Percentiles rank a stretch among this genome's conserved stretches.
These are phyloP conservation scores for Etia nguti DNA, from an alignment of 2,113 vertebrate species.

Conservation along the genomic window DNA sequence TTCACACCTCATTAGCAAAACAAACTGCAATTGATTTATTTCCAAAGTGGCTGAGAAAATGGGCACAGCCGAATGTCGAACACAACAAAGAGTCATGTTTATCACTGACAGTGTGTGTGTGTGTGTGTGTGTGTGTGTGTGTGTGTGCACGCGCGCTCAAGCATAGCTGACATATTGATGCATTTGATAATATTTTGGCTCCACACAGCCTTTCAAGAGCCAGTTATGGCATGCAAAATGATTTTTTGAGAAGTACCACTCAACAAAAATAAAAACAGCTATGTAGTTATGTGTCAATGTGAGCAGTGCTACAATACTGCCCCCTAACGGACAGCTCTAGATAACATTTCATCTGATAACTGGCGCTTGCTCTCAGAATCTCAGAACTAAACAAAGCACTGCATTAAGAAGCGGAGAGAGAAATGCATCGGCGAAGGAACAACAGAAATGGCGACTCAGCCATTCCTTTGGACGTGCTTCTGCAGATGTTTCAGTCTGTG, in stretches of 20 bases:
- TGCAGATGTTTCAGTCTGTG: constrained; percentile 13
- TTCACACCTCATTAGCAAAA: constrained; percentile 69
- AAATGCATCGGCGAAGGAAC: not conserved
- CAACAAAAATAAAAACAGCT: not conserved
- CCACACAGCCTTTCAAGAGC: not conserved
- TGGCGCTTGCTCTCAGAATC: not conserved
- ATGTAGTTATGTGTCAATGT: not conserved
- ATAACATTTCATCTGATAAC: not conserved
- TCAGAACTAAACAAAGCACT: not conserved
- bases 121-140: not conserved
- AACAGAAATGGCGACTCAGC: not conserved
- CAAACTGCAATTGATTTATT: constrained; percentile 47
- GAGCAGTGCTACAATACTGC: constrained; percentile 39
- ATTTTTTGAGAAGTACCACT: not conserved
- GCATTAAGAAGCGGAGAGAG: not conserved
- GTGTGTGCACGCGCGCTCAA: not conserved
- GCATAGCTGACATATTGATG: not conserved
- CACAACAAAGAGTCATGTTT: not conserved
- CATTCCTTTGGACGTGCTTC: not conserved
- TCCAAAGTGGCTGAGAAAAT: constrained; percentile 11
- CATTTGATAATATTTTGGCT: not conserved
- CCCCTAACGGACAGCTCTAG: constrained; percentile 31
- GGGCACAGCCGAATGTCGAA: not conserved
- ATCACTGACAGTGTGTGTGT: not conserved
- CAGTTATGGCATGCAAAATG: not conserved